Evolutionary conservation across 2,113 vertebrate species (phyloP).

Genomic region (Daboia siamensis): DNA sequence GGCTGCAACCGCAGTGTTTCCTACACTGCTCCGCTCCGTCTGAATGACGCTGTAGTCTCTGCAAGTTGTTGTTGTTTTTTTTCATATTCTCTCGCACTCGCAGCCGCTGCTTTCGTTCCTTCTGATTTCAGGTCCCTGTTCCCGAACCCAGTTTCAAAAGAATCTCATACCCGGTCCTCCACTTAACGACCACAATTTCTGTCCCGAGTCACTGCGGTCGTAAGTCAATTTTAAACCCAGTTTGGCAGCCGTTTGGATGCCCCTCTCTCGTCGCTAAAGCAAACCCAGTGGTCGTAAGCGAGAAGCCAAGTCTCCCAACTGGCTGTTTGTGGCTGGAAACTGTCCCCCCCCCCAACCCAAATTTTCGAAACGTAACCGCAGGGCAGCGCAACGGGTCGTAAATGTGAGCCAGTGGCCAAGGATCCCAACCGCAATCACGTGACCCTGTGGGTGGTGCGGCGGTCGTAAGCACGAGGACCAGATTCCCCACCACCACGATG

Average conservation of each 20-base stretch:
- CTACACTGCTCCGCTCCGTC: neutral
- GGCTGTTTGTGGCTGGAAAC: too few relatives aligned
- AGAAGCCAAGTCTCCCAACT: too few relatives aligned
- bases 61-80: neutral
- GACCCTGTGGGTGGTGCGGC: fast-evolving
- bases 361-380: too few relatives aligned
- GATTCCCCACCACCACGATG: too few relatives aligned
- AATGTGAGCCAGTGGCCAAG: neutral
- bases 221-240: too few relatives aligned
- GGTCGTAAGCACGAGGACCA: neutral
- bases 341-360: too few relatives aligned
- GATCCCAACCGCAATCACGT: neutral
- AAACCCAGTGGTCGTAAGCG: neutral
- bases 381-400: neutral
- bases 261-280: too few relatives aligned
- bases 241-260: too few relatives aligned
- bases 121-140: neutral
- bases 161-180: neutral
- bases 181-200: too few relatives aligned
- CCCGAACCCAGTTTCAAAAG: neutral
- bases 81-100: neutral
- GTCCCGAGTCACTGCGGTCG: too few relatives aligned
- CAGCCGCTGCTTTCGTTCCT: neutral
- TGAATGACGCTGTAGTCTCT: neutral
- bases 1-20: neutral